Conservation (phyloP, 2,888 invertebrate genomes). For the Oscheius myriophilus region DNA sequence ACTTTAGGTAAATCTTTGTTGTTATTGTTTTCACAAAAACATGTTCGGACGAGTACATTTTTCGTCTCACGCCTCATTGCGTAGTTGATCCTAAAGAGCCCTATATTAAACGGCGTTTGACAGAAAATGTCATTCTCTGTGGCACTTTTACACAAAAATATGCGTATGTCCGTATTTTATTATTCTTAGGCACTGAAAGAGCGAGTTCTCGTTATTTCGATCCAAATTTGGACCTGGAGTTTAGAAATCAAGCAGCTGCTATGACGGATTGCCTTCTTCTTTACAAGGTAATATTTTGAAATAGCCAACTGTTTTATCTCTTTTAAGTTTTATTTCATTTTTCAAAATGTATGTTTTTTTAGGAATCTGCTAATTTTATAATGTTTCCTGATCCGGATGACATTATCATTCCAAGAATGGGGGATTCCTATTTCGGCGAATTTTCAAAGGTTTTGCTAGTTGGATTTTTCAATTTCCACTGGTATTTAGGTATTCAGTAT, state of each 20-base stretch:
- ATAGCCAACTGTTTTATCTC: no score
- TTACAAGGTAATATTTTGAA: slow-evolving; percentile 60
- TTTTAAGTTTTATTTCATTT: no score
- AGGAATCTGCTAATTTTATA: slow-evolving; percentile 58
- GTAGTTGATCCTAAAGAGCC: no score
- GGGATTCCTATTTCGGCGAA: slow-evolving; percentile 55
- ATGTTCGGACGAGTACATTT: no score
- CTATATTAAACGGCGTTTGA: no score
- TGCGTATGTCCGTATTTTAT: background rate
- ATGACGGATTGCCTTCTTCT: slow-evolving; percentile 65
- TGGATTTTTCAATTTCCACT: no score
- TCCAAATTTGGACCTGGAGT: slow-evolving; percentile 64
- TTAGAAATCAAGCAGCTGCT: slow-evolving; percentile 64
- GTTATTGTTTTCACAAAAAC: no score
- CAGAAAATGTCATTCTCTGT: no score
- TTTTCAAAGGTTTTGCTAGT: slow-evolving; percentile 45
- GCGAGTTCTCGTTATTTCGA: slow-evolving; percentile 48
- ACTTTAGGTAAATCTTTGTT: slow-evolving; percentile 35
- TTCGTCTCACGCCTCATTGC: no score
- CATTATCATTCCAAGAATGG: slow-evolving; percentile 55
- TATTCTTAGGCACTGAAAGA: slow-evolving; percentile 23
- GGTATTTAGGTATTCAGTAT: slow-evolving; percentile 41
- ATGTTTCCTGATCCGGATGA: slow-evolving; percentile 62
- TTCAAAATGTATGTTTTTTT: slow-evolving; percentile 9
- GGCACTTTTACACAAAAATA: no score